These are phyloP conservation scores for Peromyscus maniculatus DNA, from an alignment of 2,113 vertebrate genomes.

Conservation along the genomic window DNA sequence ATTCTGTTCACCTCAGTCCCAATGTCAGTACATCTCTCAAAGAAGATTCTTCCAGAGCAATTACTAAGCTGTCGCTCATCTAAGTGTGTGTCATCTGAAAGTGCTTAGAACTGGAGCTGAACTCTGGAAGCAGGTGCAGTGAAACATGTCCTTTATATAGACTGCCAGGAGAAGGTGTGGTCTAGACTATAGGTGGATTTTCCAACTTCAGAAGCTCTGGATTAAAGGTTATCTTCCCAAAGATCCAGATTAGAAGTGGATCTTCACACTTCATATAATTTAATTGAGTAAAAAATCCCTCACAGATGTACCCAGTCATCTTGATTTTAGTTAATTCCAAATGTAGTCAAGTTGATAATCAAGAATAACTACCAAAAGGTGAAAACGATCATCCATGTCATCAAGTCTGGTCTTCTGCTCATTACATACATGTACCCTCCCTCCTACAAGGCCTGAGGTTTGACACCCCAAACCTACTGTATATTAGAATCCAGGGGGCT, in stretches of 20 bases:
- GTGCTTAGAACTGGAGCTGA: no score
- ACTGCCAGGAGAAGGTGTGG: background rate
- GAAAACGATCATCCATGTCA: background rate
- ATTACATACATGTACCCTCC: fast-evolving
- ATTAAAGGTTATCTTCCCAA: background rate
- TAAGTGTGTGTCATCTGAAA: no score
- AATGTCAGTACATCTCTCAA: no score
- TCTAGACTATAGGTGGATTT: background rate
- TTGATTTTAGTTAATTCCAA: background rate
- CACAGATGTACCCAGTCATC: background rate
- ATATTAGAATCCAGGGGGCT: background rate
- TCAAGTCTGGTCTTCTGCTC: background rate
- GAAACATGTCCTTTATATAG: background rate
- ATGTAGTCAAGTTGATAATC: background rate
- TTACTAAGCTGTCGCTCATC: no score
- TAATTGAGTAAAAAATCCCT: background rate
- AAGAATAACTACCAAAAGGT: background rate
- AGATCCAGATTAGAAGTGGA: background rate
- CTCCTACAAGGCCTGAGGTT: background rate
- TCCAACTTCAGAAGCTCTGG: background rate
- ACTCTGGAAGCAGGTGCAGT: no score
- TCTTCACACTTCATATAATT: background rate
- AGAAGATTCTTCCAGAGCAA: no score
- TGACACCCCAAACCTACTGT: background rate
- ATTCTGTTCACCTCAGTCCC: no score